These are phyloP conservation scores for Cetoscarus ocellatus DNA, from an alignment of 2,797 vertebrate genomes.

Conservation along the genomic window DNA sequence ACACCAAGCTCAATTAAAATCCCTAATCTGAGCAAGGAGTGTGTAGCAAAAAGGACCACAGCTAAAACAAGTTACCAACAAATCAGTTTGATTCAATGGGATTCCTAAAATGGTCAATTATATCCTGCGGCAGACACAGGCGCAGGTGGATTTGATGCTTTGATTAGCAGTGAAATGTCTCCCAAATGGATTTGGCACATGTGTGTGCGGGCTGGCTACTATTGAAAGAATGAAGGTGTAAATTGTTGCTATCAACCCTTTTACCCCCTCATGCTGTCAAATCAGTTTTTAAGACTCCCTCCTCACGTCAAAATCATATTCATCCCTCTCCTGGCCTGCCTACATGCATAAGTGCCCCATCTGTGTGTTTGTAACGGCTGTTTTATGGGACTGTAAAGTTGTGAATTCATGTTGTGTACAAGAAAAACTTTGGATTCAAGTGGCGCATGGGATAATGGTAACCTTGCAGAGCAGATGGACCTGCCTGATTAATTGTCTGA, in stretches of 20 bases:
- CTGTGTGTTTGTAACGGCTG: background rate
- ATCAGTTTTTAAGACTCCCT: constrained; percentile 37
- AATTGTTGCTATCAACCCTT: constrained; percentile 30
- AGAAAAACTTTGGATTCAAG: too few relatives aligned
- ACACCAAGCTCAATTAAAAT: constrained; percentile 85
- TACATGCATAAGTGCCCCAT: background rate
- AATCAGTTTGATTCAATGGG: constrained; percentile 63
- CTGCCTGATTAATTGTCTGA: too few relatives aligned
- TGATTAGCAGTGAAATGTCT: constrained; percentile 66
- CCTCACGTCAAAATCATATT: constrained; percentile 27
- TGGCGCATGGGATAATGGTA: too few relatives aligned
- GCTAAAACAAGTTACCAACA: constrained; percentile 54
- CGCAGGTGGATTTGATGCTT: constrained; percentile 65
- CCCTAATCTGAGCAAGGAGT: constrained; percentile 77
- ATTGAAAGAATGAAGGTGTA: constrained; percentile 27
- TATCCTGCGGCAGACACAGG: constrained; percentile 64
- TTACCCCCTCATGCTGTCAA: constrained; percentile 42
- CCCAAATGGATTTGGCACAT: constrained; percentile 30
- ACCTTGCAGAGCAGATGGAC: too few relatives aligned
- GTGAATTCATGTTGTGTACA: too few relatives aligned
- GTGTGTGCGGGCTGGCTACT: constrained; percentile 15
- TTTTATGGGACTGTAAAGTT: too few relatives aligned
- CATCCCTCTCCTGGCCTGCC: constrained; percentile 34
- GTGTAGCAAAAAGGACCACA: constrained; percentile 68
- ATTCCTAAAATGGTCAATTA: constrained; percentile 74